Evolutionary conservation across 2,113 vertebrate genomes (phyloP), one percentile per base, ranked within the genome.

Genomic region (Ahaetulla prasina): DNA sequence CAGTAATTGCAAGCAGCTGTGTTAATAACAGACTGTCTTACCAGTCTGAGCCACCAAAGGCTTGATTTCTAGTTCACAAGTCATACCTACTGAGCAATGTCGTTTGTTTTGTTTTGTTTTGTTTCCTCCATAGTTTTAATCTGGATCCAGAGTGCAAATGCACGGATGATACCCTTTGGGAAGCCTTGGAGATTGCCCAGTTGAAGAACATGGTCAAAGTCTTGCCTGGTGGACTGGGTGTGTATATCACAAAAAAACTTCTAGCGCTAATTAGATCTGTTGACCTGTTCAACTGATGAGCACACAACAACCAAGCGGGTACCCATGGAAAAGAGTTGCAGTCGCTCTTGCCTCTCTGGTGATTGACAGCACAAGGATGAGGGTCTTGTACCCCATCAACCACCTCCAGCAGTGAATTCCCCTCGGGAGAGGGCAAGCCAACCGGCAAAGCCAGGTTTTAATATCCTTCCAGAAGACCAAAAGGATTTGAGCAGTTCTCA

Each of bases 131-230:
- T 97, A 99, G 99, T 90, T 99, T 99, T 94, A 99, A 99, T 96
- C 98, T 99, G 94, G 99, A 99, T 94, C 99, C 99, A 0, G 99
- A 99, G 95, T 97, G 98, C 96, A 99, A 98, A 92, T 99, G 99
- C 93, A 98, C 98, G 0, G 99, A 99, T 6, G 99, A 99, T 63
- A 97, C 98, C 39, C 99, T 99, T 45, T 99, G 99, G 99, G 99
- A 99, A 97, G 99, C 99, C 47, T 96, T 99, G 49, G 99, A 99
- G 97, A 99, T 99, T 85, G 99, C 99, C 93, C 99, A 99, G 96
- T 95, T 99, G 92, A 99, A 99, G 97, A 99, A 99, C 93, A 98
- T 99, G 98, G 99, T 99, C 93, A 99, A 99, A 92, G 96, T 98
- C 1, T 97, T 99, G 90, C 98, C 99, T 6, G 99, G 99, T 96